Evolutionary conservation across 2,113 vertebrate genomes (phyloP), one percentile per base, ranked within the genome.

Genomic region (Neotragus moschatus): DNA sequence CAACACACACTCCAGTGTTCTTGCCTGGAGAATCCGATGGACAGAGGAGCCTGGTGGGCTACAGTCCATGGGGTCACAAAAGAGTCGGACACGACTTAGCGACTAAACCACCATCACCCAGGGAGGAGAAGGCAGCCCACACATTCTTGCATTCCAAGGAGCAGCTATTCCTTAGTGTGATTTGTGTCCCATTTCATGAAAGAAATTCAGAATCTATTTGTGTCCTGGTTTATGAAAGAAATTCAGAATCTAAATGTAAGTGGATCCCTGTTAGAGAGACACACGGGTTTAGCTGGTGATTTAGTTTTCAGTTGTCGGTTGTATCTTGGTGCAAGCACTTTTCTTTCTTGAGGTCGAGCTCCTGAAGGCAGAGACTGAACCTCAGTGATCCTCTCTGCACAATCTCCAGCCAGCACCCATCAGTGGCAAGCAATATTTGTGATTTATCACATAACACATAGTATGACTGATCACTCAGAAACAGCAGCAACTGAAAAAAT

Each of bases 261-360:
- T 26, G 47, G 82, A 39, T 47, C 61, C 28, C 11, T 30, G 21
- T 30, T 47, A 55, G 66, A 86, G 19, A 49, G 14, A 28, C 8
- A 14, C 1, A 1, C 0, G 5, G 21, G 5, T 15, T 2, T 2
- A 17, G 43, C 5, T 7, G 6, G 7, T 0, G 9, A 19, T 26
- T 13, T 16, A 36, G 17, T 14, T 5, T 28, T 36, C 2, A 1
- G 2, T 0, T 3, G 5, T 45, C 25, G 16, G 14, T 4, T 2
- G 0, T 1, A 7, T 33, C 58, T 16, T 10, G 2, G 15, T 6
- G 4, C 2, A 10, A 30, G 36, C 2, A 2, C 16, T 82, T 36
- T 33, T 15, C 21, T 14, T 19, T 17, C 25, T 43, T 25, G 9
- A 16, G 12, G 23, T n/a, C 21, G 33, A 39, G 43, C 19, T 23